Base-by-base conservation (phyloP, 2,113 vertebrate genomes). In the Herpailurus yagouaroundi region DNA sequence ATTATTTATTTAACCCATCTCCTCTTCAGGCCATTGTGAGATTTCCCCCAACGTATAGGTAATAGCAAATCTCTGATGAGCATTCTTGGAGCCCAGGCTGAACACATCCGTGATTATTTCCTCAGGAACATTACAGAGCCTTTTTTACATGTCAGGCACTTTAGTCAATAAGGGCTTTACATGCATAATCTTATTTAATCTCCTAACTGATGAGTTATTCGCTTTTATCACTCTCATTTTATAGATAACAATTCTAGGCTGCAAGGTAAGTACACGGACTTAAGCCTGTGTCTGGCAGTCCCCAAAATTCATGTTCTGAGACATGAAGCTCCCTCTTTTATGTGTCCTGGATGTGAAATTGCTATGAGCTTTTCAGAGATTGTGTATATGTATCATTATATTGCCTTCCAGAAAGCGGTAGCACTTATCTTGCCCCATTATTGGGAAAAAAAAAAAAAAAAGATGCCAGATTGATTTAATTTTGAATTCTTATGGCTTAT, bases 1-100 rank as follows among this genome's bases (percentile, higher is more conserved):
- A 71, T 86, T 89, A 89, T 97, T 92, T 90, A 41, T 68, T 38
- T 48, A 94, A 71, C 16, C 45, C 71, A 50, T 86, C 38, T 97
- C 50, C 64, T n/a, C 64, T 64, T 94, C 73, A 91, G 80, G 76
- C 45, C 13, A 52, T 48, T 79, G 7, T 84, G 81, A 95, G n/a
- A 66, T 89, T 93, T 91, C 11, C 13, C 45, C 38, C 48, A 63
- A n/a, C 21, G 50, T 23, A 25, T 88, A 91, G 64, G 41, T 48
- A 77, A 19, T 55, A 71, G 64, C n/a, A 74, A 69, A 81, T 8
- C 55, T 89, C 41, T 90, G 73, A 29, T 48, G 80, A 91, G 31
- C 57, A 68, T 79, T 94, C 57, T 92, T 48, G 25, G 33, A 95
- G n/a, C 10, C 38, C 48, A 45, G 21, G 38, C n/a, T 79, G 16